Conservation (phyloP, 2,888 invertebrate genomes). For the Lepas anatifera region DNA sequence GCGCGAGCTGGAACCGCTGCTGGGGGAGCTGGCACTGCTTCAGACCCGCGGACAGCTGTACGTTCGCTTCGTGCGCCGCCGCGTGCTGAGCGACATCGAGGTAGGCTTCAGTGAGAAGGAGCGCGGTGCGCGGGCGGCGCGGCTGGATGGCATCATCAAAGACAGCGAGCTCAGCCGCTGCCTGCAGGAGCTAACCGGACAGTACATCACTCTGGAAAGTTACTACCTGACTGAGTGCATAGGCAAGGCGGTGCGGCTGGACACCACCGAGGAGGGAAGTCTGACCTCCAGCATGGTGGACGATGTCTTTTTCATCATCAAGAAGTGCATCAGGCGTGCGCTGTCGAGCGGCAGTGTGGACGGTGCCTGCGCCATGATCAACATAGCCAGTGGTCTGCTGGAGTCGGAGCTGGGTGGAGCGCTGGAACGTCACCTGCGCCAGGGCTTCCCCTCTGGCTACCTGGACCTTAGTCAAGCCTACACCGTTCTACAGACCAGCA, state of each 20-base stretch:
- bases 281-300: slow-evolving; percentile 83
- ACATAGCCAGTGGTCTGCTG: slow-evolving; percentile 75
- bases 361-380: slow-evolving; percentile 90
- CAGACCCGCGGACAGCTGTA: slow-evolving; percentile 85
- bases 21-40: slow-evolving; percentile 82
- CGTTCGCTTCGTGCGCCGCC: slow-evolving; percentile 67
- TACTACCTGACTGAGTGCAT: slow-evolving; percentile 10
- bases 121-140: slow-evolving; percentile 17
- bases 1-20: slow-evolving; percentile 69
- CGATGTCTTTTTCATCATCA: slow-evolving; percentile 92
- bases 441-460: slow-evolving; percentile 42
- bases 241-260: slow-evolving; percentile 57
- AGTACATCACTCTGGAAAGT: slow-evolving; percentile 59
- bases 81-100: slow-evolving; percentile 38
- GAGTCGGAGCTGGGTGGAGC: slow-evolving; percentile 71
- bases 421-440: slow-evolving; percentile 50
- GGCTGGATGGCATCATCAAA: slow-evolving; percentile 20
- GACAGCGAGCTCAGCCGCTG: slow-evolving; percentile 50
- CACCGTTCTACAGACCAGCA: slow-evolving; percentile 61
- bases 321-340: slow-evolving; percentile 90
- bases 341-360: slow-evolving; percentile 82
- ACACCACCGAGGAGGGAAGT: slow-evolving; percentile 56
- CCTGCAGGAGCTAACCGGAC: slow-evolving; percentile 70
- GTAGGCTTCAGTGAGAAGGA: slow-evolving; percentile 25
- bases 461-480: slow-evolving; percentile 68